phyloP scores from a whole-genome alignment of 2,113 vertebrate species.

The Clupea harengus region DNA sequence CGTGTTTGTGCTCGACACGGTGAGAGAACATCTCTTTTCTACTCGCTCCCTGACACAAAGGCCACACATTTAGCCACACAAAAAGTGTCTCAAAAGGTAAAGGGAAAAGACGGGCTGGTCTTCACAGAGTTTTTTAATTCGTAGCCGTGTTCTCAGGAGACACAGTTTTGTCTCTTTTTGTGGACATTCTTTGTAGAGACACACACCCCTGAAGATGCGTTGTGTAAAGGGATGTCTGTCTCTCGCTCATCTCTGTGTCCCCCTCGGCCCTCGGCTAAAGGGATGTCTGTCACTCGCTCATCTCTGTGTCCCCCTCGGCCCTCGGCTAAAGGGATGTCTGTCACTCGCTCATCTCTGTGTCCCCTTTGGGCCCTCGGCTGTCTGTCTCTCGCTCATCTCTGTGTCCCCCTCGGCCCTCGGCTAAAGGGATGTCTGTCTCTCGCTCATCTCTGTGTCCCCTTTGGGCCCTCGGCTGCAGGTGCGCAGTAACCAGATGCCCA shows the following conservation, averaged over 20 bases:
- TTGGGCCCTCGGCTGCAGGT: slow-evolving; percentile 69
- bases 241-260: too few relatives aligned
- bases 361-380: neutral
- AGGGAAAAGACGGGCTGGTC: neutral
- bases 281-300: too few relatives aligned
- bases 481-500: slow-evolving; percentile 97
- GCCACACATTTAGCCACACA: neutral
- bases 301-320: slow-evolving; percentile 26
- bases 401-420: neutral
- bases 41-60: neutral
- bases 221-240: too few relatives aligned
- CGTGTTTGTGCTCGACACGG: slow-evolving; percentile 91
- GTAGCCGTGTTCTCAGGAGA: too few relatives aligned
- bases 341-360: neutral
- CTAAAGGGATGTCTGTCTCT: neutral
- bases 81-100: neutral
- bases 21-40: slow-evolving; percentile 57
- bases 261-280: too few relatives aligned
- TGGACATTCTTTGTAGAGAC: neutral
- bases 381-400: slow-evolving; percentile 69
- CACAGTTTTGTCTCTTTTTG: too few relatives aligned
- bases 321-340: neutral
- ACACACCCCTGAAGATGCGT: neutral
- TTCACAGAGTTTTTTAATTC: neutral
- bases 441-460: neutral